Base-by-base conservation (phyloP, 2,113 vertebrate species). In the Garra rufa region DNA sequence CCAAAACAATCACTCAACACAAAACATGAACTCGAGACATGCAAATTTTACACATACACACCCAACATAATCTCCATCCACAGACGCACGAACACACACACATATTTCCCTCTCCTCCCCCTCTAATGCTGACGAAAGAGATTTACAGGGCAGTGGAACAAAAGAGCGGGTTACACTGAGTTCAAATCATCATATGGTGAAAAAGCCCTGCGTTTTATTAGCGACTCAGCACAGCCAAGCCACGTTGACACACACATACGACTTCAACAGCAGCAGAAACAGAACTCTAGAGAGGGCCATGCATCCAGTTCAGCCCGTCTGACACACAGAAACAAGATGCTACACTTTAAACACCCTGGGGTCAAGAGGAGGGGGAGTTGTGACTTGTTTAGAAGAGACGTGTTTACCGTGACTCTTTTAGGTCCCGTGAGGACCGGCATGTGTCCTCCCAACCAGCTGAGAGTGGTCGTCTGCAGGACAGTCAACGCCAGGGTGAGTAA, bases 131-230 rank as follows among this genome's bases (percentile, higher is more conserved):
- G 71, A 85, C 61, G 41, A 6, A 14, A 55, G 30, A 83, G 83
- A 79, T 79, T 85, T 85, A 85, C 67, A 67, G 48, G 26, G 38
- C 74, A 69, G 80, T 50, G 67, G 9, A 88, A 88, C 84, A 88
- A 85, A 61, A 75, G 83, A 83, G 82, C 13, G 44, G 70, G 87
- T 85, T 83, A 85, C 30, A 48, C 75, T 41, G 76, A 86, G 70
- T 86, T 88, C 71, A 84, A 50, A 81, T 83, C 82, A 81, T 84
- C 70, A 74, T 21, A 69, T 81, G 82, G 70, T 79, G 75, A 71
- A 63, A 81, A 67, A 85, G 50, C 81, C 75, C 81, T 81, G 71
- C 6, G 50, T 86, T 88, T 84, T 81, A 86, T 86, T 86, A 81
- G 76, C 70, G 76, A 83, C 84, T 88, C 84, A 86, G 84, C 76